phyloP scores from a whole-genome alignment of 2,888 invertebrate genomes.

The Galerucella calmariensis region DNA sequence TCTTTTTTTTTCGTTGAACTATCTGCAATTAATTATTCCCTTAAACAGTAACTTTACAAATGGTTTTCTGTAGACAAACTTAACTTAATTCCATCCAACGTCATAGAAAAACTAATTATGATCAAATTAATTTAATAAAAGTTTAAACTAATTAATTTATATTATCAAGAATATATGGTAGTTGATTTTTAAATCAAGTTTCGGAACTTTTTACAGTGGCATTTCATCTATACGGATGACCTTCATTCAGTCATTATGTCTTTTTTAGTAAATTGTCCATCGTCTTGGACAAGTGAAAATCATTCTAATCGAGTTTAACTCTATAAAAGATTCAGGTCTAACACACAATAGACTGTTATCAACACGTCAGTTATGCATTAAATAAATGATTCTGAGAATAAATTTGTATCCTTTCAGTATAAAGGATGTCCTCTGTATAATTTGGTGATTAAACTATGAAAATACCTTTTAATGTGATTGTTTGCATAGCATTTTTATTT shows the following conservation, averaged over 20 bases:
- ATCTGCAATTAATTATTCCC: too few relatives aligned
- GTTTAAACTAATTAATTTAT: too few relatives aligned
- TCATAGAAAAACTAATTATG: too few relatives aligned
- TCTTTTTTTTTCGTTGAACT: too few relatives aligned
- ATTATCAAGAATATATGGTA: background rate
- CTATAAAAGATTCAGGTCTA: background rate
- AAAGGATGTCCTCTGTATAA: constrained; percentile 8
- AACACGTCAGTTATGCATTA: background rate
- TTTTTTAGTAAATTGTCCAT: background rate
- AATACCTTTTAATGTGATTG: background rate
- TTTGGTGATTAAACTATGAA: background rate
- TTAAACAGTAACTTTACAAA: too few relatives aligned
- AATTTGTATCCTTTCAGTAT: background rate
- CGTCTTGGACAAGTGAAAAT: background rate
- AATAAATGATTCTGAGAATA: background rate
- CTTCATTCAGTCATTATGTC: background rate
- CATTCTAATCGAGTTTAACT: background rate
- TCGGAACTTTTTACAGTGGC: background rate
- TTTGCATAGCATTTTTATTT: constrained; percentile 8
- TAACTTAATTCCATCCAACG: too few relatives aligned
- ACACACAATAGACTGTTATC: background rate
- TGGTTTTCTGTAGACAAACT: too few relatives aligned
- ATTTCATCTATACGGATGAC: background rate
- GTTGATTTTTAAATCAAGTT: background rate
- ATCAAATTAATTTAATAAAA: too few relatives aligned